Conservation (phyloP, 2,113 vertebrate genomes). For the Cyprinodon tularosa region DNA sequence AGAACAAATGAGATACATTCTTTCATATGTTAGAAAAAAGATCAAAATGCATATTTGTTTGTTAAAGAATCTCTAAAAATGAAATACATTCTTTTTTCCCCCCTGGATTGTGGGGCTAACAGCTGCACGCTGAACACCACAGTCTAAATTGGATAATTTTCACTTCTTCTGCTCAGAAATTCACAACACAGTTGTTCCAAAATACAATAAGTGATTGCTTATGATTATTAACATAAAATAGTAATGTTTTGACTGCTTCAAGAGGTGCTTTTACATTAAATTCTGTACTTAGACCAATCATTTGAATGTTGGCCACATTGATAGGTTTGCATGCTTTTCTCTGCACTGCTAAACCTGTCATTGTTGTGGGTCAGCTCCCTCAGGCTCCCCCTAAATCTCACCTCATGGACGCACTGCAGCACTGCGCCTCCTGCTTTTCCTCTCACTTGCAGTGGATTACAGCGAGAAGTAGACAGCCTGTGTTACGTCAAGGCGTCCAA, state of each 20-base stretch:
- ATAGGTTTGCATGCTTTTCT: constrained; percentile 18
- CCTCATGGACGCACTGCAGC: constrained; percentile 27
- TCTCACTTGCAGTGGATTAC: constrained; percentile 24
- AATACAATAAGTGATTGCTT: constrained; percentile 25
- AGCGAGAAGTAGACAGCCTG: constrained; percentile 74
- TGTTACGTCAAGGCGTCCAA: constrained; percentile 80
- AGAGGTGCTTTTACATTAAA: constrained; percentile 22
- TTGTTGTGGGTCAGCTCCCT: constrained; percentile 70
- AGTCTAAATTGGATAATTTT: background rate
- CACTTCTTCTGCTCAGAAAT: background rate
- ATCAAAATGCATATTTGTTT: background rate
- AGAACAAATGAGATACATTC: background rate
- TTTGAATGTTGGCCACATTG: constrained; percentile 47
- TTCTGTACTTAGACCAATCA: constrained; percentile 21
- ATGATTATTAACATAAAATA: background rate
- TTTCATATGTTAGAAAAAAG: background rate
- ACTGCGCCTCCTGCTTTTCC: constrained; percentile 27
- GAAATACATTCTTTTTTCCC: background rate
- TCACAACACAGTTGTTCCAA: constrained; percentile 20
- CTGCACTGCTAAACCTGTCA: constrained; percentile 66
- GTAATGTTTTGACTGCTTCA: background rate
- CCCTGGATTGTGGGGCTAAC: background rate
- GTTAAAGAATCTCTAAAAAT: background rate
- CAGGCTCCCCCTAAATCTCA: constrained; percentile 52
- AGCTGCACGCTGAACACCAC: constrained; percentile 10